phyloP scores from a whole-genome alignment of 2,113 vertebrate genomes.

The Chloroceryle aenea region DNA sequence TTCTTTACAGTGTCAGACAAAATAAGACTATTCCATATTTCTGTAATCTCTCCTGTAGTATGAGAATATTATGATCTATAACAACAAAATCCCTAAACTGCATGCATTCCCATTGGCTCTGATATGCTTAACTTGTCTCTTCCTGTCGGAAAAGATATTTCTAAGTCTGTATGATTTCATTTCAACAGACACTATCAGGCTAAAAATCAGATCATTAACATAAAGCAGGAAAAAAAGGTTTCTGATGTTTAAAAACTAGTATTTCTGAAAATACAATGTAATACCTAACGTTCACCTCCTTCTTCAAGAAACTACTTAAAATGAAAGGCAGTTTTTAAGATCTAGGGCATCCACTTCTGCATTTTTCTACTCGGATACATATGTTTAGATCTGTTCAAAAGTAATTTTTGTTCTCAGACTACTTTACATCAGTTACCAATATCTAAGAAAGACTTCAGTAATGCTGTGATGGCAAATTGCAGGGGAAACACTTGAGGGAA shows the following conservation, averaged over 20 bases:
- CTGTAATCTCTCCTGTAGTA: constrained; percentile 35
- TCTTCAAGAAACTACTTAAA: neutral
- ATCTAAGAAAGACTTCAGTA: neutral
- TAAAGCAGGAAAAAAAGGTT: neutral
- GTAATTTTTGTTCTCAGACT: constrained; percentile 9
- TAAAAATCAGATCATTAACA: constrained; percentile 3
- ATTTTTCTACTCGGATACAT: neutral
- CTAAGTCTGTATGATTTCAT: neutral
- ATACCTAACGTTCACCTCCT: neutral
- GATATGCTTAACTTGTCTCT: neutral
- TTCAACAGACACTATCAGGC: neutral
- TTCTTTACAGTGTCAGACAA: constrained; percentile 50
- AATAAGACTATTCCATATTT: constrained; percentile 41
- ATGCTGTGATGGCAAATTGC: neutral
- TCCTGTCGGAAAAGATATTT: constrained; percentile 8
- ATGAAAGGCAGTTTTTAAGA: neutral
- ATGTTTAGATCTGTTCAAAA: neutral
- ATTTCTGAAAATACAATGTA: neutral
- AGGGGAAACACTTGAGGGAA: neutral
- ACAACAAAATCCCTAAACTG: constrained; percentile 45
- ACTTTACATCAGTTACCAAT: neutral
- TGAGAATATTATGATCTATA: constrained; percentile 35
- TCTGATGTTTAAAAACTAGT: neutral
- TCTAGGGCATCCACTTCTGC: neutral
- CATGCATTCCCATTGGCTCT: neutral